phyloP scores from a whole-genome alignment of 2,113 vertebrate genomes.

The Chaenogobius annularis region DNA sequence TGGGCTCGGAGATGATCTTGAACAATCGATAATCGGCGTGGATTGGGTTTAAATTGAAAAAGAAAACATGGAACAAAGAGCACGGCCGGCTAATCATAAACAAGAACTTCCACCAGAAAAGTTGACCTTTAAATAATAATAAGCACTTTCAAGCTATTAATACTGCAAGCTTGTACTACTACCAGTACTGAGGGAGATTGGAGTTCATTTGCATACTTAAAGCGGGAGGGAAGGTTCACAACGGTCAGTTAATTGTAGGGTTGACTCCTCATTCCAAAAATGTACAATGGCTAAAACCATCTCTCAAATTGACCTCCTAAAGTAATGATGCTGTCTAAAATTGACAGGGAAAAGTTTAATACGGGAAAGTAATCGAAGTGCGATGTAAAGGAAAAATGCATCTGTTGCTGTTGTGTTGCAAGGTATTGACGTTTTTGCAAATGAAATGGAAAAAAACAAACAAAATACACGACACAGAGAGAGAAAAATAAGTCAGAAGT shows the following conservation, averaged over 20 bases:
- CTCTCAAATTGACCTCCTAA: not conserved
- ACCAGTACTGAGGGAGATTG: too few species aligned
- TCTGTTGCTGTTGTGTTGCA: too few species aligned
- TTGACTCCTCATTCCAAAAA: not conserved
- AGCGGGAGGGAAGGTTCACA: not conserved
- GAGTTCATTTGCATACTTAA: not conserved
- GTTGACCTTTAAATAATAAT: not conserved
- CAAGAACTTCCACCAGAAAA: not conserved
- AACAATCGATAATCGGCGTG: not conserved
- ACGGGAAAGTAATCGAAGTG: too few species aligned
- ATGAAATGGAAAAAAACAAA: too few species aligned
- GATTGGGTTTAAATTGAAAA: not conserved
- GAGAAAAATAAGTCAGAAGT: too few species aligned
- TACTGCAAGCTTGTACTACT: too few species aligned
- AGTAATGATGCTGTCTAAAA: not conserved
- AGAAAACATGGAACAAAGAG: not conserved
- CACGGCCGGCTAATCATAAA: not conserved
- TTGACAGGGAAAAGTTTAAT: not conserved
- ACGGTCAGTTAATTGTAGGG: not conserved
- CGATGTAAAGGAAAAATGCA: too few species aligned
- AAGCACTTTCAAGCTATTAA: not conserved
- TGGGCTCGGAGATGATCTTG: not conserved
- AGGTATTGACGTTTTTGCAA: too few species aligned
- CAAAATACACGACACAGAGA: too few species aligned
- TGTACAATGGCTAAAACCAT: not conserved